These are phyloP conservation scores for Drosophila nr. perissopoda DNA, from an alignment of 2,888 invertebrate genomes.

Conservation along the genomic window DNA sequence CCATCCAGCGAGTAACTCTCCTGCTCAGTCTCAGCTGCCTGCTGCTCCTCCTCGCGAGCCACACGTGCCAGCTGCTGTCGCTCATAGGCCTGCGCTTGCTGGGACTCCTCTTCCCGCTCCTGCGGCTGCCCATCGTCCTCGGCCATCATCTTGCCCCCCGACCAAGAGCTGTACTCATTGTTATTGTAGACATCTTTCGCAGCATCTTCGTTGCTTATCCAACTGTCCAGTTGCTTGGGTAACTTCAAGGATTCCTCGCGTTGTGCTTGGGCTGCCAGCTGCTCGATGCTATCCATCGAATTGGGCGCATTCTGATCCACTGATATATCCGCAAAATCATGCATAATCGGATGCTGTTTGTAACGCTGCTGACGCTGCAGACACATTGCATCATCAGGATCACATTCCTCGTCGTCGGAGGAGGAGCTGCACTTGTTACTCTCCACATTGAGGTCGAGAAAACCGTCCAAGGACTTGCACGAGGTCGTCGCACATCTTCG, in stretches of 20 bases:
- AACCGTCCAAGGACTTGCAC: conserved; percentile 26
- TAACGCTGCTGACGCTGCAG: conserved; percentile 34
- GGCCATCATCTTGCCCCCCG: background rate
- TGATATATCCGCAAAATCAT: conserved; percentile 17
- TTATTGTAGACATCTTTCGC: conserved; percentile 19
- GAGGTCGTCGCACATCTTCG: conserved; percentile 2
- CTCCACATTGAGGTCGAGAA: conserved; percentile 30
- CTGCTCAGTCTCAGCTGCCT: conserved; percentile 1
- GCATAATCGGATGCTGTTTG: conserved; percentile 6
- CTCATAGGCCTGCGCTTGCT: conserved; percentile 22
- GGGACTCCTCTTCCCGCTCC: conserved; percentile 2
- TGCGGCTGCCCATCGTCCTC: conserved; percentile 12
- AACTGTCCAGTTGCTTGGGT: conserved; percentile 22
- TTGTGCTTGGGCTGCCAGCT: conserved; percentile 23
- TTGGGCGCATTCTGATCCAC: background rate
- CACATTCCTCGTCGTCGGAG: conserved; percentile 34
- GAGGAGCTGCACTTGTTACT: background rate
- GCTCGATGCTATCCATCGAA: conserved; percentile 29
- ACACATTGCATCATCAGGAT: conserved; percentile 54
- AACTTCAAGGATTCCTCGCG: conserved; percentile 21
- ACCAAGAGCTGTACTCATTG: conserved; percentile 26
- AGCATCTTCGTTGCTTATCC: conserved; percentile 20
- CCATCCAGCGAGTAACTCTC: conserved; percentile 13
- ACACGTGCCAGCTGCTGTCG: conserved; percentile 21
- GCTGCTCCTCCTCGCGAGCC: conserved; percentile 7